A percentile compares a stretch with the other conserved stretches of the same genome.
phyloP scores from a whole-genome alignment of 1,140 invertebrate species.

The Ostrea edulis region DNA sequence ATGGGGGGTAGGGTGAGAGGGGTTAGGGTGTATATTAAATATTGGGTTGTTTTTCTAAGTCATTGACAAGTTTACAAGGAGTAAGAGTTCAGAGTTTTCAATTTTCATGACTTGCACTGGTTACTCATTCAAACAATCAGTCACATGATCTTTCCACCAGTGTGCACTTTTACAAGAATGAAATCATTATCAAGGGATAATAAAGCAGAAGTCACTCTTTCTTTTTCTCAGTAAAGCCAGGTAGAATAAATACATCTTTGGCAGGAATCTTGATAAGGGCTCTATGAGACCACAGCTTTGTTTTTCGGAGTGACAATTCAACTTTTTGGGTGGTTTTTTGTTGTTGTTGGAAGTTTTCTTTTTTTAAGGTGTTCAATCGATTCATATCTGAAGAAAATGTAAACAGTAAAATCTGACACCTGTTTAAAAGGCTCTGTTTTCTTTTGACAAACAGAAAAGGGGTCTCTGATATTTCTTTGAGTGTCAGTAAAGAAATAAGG shows the following conservation, averaged over 20 bases:
- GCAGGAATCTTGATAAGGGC: constrained; percentile 22
- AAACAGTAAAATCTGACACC: constrained; percentile 26
- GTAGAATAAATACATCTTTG: not conserved
- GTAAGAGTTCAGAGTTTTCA: not conserved
- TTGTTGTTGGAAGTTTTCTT: not conserved
- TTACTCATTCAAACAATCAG: constrained; percentile 31
- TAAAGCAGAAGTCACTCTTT: constrained; percentile 20
- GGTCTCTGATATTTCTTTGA: not conserved
- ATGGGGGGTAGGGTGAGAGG: no score
- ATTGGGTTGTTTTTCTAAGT: no score
- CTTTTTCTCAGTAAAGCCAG: not conserved
- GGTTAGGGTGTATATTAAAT: no score
- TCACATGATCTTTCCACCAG: constrained; percentile 8
- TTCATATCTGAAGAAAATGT: not conserved
- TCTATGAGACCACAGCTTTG: not conserved
- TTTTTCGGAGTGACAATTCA: not conserved
- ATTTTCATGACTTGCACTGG: not conserved
- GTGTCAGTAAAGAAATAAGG: not conserved
- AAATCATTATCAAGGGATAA: constrained; percentile 18
- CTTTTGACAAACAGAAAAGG: constrained; percentile 12
- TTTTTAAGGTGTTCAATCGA: not conserved
- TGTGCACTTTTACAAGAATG: not conserved
- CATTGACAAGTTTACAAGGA: no score
- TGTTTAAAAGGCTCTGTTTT: constrained; percentile 21
- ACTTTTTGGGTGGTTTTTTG: constrained; percentile 23